Base-by-base conservation (phyloP, 2,113 vertebrate genomes). In the Colossoma macropomum region DNA sequence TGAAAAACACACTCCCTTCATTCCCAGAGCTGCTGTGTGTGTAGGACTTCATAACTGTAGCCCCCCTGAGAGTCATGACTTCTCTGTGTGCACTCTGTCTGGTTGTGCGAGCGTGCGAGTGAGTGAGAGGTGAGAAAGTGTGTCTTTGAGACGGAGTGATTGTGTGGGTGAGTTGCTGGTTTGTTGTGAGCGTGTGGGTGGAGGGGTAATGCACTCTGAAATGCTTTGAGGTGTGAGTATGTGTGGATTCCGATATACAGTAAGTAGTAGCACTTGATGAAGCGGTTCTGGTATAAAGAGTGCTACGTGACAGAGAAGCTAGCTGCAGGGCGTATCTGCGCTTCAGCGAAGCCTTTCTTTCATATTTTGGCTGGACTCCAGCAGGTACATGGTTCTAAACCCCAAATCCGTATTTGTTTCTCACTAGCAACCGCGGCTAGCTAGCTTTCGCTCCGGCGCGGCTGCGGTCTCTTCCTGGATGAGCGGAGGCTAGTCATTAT, bases 201-300 rank as follows among this genome's bases (percentile, higher is more conserved):
- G 84, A 83, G 84, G 71, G 60, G 77, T 85, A 87, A 87, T 85
- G 80, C 83, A 83, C 56, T 83, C 77, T 80, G 66, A 52, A 74
- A 80, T 8, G 60, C 68, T 32, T 62, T 50, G 25, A 82, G 81
- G 73, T 76, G 38, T 77, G 63, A 76, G 52, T 65, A 5, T 17
- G 56, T 59, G 56, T n/a, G 23, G 60, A 59, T 63, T 73, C 27
- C 23, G 66, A 59, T 34, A 68, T 65, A 75, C 75, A 68, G 25
- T 17, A 12, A 62, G 59, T 62, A 62, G 59, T 62, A 25, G 59
- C 25, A 27, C 59, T 62, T 62, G 59, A 62, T 62, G 59, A 71
- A 45, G 1, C 68, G 3, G 68, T 71, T 45, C 27, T 16, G 25
- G 16, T 62, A 28, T 65, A 65, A 19, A 65, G 65, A 74, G 25